phyloP scores from a whole-genome alignment of 2,888 invertebrate genomes.

The Elysia crispata region DNA sequence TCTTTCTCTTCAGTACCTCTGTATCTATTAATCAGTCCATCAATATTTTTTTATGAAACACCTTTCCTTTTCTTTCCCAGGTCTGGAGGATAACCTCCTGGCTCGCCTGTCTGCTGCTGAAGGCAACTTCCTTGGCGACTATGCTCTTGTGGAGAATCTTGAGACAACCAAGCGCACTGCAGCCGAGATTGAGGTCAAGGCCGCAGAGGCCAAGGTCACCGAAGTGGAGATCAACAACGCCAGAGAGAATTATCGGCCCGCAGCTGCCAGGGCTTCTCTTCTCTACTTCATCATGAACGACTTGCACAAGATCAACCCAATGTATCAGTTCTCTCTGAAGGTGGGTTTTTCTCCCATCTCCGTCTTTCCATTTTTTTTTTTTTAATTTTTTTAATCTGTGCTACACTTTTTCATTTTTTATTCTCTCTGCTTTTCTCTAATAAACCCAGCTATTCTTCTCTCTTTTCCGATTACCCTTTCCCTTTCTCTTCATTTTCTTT shows the following conservation, averaged over 20 bases:
- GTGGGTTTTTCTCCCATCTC: too few relatives aligned
- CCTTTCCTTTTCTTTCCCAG: constrained; percentile 58
- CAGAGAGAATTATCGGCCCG: constrained; percentile 92
- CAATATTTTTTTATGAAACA: too few relatives aligned
- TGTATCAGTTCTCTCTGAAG: constrained; percentile 84
- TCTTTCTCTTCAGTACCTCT: too few relatives aligned
- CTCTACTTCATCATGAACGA: constrained; percentile 97
- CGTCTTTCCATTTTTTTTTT: too few relatives aligned
- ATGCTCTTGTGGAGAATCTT: constrained; percentile 95
- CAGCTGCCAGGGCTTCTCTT: constrained; percentile 93
- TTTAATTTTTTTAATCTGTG: too few relatives aligned
- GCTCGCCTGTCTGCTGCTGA: constrained; percentile 94
- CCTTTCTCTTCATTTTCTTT: too few relatives aligned
- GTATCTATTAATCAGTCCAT: too few relatives aligned
- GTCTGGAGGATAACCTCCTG: constrained; percentile 93
- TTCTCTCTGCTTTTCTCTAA: too few relatives aligned
- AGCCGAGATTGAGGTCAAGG: constrained; percentile 93
- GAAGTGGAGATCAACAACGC: constrained; percentile 95
- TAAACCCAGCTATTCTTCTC: too few relatives aligned
- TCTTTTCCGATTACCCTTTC: too few relatives aligned
- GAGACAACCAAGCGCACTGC: constrained; percentile 97
- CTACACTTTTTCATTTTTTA: too few relatives aligned
- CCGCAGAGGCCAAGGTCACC: constrained; percentile 93
- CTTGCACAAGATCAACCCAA: constrained; percentile 95
- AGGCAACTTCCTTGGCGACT: constrained; percentile 95